Percentiles rank a stretch among this genome's conserved stretches.
Conservation (phyloP, 2,113 vertebrate genomes). For the Mugil cephalus region DNA sequence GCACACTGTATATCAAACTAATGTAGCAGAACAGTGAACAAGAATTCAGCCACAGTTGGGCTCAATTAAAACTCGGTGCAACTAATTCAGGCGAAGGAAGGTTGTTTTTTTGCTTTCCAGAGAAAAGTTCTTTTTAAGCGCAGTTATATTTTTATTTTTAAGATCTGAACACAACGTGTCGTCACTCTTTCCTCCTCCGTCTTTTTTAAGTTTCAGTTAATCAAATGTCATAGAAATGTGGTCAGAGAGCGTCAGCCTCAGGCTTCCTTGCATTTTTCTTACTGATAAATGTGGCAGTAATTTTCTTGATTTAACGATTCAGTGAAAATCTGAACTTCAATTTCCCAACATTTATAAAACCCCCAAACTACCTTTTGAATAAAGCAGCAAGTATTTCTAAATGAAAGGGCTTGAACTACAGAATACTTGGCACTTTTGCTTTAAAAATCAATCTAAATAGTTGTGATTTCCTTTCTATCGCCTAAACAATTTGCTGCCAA, state of each 20-base stretch:
- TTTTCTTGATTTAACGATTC: neutral
- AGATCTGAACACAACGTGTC: neutral
- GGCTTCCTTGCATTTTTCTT: slow-evolving; percentile 3
- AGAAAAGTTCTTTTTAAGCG: neutral
- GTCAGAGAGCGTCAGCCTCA: slow-evolving; percentile 36
- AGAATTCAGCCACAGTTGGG: slow-evolving; percentile 65
- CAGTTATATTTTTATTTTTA: too few species aligned
- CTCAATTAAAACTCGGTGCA: slow-evolving; percentile 71
- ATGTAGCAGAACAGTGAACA: slow-evolving; percentile 67
- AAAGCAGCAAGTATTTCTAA: neutral
- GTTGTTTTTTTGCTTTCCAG: slow-evolving; percentile 2
- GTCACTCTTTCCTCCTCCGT: neutral
- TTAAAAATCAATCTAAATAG: neutral
- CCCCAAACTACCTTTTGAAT: too few species aligned
- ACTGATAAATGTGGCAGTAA: neutral
- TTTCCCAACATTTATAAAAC: neutral
- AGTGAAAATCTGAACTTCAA: neutral
- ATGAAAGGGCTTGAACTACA: neutral
- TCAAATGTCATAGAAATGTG: neutral
- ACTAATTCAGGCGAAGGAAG: slow-evolving; percentile 49
- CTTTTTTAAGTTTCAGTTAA: slow-evolving; percentile 1
- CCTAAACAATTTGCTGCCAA: neutral
- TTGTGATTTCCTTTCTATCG: neutral
- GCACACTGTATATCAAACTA: slow-evolving; percentile 77
- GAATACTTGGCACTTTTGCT: neutral